Evolutionary conservation across 1,140 invertebrate genomes (phyloP).

Genomic region (Potamilus streckersoni): DNA sequence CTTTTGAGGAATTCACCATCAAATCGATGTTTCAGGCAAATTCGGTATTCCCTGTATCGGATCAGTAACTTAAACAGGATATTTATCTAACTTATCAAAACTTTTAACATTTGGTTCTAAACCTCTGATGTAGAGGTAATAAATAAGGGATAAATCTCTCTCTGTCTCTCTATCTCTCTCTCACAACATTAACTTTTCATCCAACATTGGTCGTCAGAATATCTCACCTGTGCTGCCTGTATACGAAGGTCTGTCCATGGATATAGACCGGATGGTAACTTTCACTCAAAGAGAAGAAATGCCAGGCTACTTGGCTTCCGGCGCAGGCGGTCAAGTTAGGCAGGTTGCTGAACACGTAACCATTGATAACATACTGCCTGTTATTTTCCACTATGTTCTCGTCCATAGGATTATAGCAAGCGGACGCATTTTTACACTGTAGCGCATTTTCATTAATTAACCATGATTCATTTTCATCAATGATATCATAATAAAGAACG

Average conservation of each 20-base stretch:
- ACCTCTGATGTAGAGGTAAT: too few relatives aligned
- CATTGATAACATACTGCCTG: too few relatives aligned
- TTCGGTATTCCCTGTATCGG: too few relatives aligned
- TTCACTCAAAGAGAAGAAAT: conserved; percentile 26
- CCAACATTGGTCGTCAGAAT: too few relatives aligned
- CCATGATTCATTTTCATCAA: conserved; percentile 50
- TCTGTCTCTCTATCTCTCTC: too few relatives aligned
- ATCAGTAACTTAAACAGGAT: too few relatives aligned
- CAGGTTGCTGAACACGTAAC: conserved; percentile 24
- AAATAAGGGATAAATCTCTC: too few relatives aligned
- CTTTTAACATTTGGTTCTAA: too few relatives aligned
- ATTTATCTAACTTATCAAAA: too few relatives aligned
- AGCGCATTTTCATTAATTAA: conserved; percentile 47
- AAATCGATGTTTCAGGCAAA: too few relatives aligned
- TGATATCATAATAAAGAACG: conserved; percentile 45
- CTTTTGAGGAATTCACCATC: too few relatives aligned
- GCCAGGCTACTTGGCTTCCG: conserved; percentile 22
- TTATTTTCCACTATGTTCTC: conserved; percentile 18
- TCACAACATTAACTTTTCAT: too few relatives aligned
- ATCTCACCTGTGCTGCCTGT: conserved; percentile 16
- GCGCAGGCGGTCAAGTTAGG: conserved; percentile 13
- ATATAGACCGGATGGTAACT: conserved; percentile 27
- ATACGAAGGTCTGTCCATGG: conserved; percentile 22
- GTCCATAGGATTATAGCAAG: conserved; percentile 11
- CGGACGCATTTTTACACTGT: conserved; percentile 12